Evolutionary conservation across 2,888 invertebrate species (phyloP), one percentile per base, ranked within the genome.

Genomic region (Rhyacophila evoluta): DNA sequence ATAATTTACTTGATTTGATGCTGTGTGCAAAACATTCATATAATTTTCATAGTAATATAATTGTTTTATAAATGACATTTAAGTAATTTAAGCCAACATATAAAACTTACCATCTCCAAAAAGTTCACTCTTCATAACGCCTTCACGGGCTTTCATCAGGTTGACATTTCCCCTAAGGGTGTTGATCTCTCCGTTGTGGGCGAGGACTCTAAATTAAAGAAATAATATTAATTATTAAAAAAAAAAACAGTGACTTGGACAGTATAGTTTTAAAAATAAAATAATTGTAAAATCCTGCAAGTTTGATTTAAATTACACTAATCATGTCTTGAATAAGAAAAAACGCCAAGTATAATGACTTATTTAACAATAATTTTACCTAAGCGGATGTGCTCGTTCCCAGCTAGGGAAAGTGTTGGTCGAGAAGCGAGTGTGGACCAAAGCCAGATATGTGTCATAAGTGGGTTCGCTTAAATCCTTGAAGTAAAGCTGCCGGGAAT

Each of bases 121-220:
- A 41, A 93, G 86, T 10, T 93, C 90, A 85, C 95, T 97, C 85
- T 94, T 92, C 98, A 99, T 98, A 36, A 98, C 97, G 78, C 99
- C 99, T 87, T 99, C 99, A 77, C 99, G 94, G 75, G 99, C 99
- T 86, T 97, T 96, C 99, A 99, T 99, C 83, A 97, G 92, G 88
- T 99, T 99, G 6, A 98, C 97, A 87, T 99, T 99, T 84, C 99
- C 99, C 82, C 98, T 94, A 83, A 99, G 92, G 11, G 99, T 99
- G 90, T 99, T 99, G 87, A 99, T 99, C 91, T 99, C 99, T 82
- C 99, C 99, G 89, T 99, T 99, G 90, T 99, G 99, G 81, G 99
- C 99, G 84, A 99, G 90, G 85, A 95, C 92, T 86, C 97, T 94
- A 55, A 8, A n/a, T n/a, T n/a, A n/a, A n/a, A n/a, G n/a, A n/a